phyloP scores from a whole-genome alignment of 2,888 invertebrate species.

The Machimus rusticus region DNA sequence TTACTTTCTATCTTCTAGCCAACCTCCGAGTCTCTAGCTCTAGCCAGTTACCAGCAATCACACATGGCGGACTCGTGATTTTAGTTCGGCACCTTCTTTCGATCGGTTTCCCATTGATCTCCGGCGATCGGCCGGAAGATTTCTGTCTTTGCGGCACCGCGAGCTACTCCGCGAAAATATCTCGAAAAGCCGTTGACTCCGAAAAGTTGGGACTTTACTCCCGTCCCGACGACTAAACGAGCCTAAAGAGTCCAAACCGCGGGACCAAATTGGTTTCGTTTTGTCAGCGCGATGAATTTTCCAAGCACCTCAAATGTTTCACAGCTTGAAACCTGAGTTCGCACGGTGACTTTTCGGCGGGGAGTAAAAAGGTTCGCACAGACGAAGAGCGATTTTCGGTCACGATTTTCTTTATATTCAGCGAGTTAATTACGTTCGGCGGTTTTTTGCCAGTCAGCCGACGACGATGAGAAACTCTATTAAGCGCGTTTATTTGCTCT shows the following conservation, averaged over 20 bases:
- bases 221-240: background rate
- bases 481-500: background rate
- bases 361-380: background rate
- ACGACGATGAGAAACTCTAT: background rate
- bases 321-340: background rate
- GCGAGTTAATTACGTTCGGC: background rate
- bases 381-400: background rate
- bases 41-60: background rate
- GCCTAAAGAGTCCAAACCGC: background rate
- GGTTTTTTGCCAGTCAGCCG: background rate
- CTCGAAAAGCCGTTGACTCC: background rate
- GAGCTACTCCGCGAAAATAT: background rate
- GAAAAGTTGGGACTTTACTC: background rate
- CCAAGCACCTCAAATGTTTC: background rate
- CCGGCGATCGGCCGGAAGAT: background rate
- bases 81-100: background rate
- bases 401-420: constrained; percentile 8
- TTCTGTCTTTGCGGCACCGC: background rate
- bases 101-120: background rate
- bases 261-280: background rate
- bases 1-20: background rate
- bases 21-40: background rate
- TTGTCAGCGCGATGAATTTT: background rate
- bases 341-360: background rate
- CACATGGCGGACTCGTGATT: background rate